Percentiles rank a stretch among this genome's conserved stretches.
These are phyloP conservation scores for Chaetophractus vellerosus DNA, from an alignment of 2,797 vertebrate species.

Conservation along the genomic window DNA sequence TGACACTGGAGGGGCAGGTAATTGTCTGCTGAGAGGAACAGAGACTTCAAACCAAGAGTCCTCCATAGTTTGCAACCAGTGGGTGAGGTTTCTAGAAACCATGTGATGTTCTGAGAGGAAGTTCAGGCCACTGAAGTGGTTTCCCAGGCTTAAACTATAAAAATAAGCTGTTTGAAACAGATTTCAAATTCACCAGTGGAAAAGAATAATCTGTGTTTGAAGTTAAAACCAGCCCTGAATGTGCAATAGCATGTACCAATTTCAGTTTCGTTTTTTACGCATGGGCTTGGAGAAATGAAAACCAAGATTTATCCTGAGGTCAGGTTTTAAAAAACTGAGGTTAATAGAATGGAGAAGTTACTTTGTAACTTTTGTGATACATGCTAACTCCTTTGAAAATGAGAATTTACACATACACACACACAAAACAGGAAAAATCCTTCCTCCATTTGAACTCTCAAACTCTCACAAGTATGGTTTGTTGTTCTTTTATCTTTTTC, in stretches of 20 bases:
- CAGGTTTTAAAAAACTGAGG: neutral
- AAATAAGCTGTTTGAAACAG: neutral
- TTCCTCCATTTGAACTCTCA: neutral
- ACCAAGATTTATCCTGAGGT: slow-evolving; percentile 30
- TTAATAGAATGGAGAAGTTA: slow-evolving; percentile 37
- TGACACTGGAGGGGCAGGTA: neutral
- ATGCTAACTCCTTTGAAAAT: slow-evolving; percentile 32
- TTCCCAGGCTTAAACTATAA: neutral
- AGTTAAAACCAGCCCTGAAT: slow-evolving; percentile 7
- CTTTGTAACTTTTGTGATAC: slow-evolving; percentile 13
- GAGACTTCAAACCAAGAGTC: neutral
- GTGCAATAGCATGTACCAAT: neutral
- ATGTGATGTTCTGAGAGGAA: neutral
- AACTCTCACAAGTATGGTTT: neutral
- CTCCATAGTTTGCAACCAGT: neutral
- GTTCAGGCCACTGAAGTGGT: neutral
- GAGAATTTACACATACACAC: neutral
- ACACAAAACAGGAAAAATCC: neutral
- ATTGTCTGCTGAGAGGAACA: slow-evolving; percentile 33
- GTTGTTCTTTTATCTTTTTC: slow-evolving; percentile 1
- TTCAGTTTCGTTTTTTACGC: slow-evolving; percentile 45
- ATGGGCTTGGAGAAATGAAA: slow-evolving; percentile 42
- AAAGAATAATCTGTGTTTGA: neutral
- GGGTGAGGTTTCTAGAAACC: neutral
- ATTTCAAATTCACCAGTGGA: neutral